A percentile compares a stretch with the other conserved stretches of the same genome.
Evolutionary conservation across 2,888 invertebrate species (phyloP).

Genomic region (Automeris io): DNA sequence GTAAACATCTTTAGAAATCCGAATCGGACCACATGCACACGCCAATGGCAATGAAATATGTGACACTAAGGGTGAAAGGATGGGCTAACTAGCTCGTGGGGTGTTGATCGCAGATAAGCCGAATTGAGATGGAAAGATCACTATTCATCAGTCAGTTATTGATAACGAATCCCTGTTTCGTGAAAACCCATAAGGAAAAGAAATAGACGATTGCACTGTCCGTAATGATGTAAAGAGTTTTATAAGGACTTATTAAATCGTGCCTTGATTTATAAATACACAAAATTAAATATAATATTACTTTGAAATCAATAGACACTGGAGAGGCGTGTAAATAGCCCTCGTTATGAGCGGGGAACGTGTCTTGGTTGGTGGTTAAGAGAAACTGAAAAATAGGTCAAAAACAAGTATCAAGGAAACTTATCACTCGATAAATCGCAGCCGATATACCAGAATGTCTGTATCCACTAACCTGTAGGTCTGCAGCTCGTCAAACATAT

Average conservation of each 20-base stretch:
- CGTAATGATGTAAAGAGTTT: background rate
- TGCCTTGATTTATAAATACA: no score
- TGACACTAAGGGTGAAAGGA: conserved; percentile 34
- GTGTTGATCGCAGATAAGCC: conserved; percentile 68
- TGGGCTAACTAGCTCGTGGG: conserved; percentile 67
- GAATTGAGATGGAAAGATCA: conserved; percentile 67
- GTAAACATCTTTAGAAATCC: conserved; percentile 42
- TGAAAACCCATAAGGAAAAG: conserved; percentile 48
- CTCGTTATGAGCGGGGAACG: no score
- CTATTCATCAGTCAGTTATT: conserved; percentile 75
- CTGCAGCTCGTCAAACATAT: no score
- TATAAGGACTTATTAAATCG: conserved; percentile 1
- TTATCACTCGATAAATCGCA: no score
- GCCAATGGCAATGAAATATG: conserved; percentile 16
- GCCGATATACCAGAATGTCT: no score
- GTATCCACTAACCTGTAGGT: no score
- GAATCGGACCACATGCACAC: conserved; percentile 54
- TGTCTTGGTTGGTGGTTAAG: no score
- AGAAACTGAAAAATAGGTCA: no score
- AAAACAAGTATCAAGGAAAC: no score
- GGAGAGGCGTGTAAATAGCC: no score
- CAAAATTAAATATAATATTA: no score
- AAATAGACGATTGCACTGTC: conserved; percentile 36
- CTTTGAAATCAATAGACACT: no score
- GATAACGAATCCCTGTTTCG: conserved; percentile 58